A percentile compares a stretch with the other conserved stretches of the same genome.
Conservation (phyloP, 2,113 vertebrate genomes). For the Trogon melanurus region DNA sequence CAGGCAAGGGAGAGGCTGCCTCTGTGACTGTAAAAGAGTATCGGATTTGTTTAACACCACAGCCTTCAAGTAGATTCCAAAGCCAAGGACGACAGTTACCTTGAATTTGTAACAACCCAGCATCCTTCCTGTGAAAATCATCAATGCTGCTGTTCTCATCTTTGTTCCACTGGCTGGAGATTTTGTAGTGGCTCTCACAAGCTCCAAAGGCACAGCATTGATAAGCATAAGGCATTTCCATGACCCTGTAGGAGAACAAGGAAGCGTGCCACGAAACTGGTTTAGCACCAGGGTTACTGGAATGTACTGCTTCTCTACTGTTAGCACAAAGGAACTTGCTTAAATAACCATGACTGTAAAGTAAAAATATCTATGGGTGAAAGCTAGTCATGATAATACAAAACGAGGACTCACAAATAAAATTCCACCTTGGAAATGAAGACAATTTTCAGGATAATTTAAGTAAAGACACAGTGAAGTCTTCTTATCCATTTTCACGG, state of each 20-base stretch:
- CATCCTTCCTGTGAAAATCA: slow-evolving; percentile 76
- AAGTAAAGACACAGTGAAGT: neutral
- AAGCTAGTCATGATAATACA: neutral
- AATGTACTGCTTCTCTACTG: neutral
- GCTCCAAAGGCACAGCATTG: slow-evolving; percentile 91
- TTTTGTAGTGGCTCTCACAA: slow-evolving; percentile 82
- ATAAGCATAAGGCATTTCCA: slow-evolving; percentile 94
- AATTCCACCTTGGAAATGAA: neutral
- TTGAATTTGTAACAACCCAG: slow-evolving; percentile 76
- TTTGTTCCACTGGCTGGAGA: slow-evolving; percentile 77
- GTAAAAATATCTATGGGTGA: neutral
- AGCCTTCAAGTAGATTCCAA: neutral
- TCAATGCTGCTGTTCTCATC: slow-evolving; percentile 79
- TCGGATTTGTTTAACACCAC: neutral
- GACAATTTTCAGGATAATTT: neutral
- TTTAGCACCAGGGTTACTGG: neutral
- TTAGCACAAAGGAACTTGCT: neutral
- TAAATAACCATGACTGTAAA: neutral
- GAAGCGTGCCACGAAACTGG: neutral
- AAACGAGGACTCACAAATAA: neutral
- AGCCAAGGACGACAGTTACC: slow-evolving; percentile 63
- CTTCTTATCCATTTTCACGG: neutral
- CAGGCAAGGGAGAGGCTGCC: neutral
- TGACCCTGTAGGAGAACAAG: slow-evolving; percentile 78
- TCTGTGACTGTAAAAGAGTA: neutral